Base-by-base conservation (phyloP, 2,797 vertebrate species). In the Hypotaenidia philippensis region DNA sequence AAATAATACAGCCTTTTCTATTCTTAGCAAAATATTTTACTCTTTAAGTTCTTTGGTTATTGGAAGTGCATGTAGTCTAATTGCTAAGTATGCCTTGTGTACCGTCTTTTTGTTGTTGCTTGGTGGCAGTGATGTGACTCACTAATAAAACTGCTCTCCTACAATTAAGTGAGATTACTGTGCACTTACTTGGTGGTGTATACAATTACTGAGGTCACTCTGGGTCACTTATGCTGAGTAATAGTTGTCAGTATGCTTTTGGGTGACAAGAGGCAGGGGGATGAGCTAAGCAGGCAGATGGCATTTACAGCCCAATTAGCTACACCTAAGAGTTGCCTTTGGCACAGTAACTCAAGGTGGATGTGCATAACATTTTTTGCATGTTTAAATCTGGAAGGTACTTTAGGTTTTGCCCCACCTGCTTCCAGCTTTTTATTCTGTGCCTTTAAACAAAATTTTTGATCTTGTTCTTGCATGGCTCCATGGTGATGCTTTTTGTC, bases 261-360 rank as follows among this genome's bases (percentile, higher is more conserved):
- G 60, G 20, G 25, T 74, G 56, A 13, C 20, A 22, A 52, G 59
- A 44, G 26, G 65, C n/a, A 36, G 32, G 36, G 27, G 31, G 32
- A 21, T 2, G 3, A 7, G 22, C 38, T 32, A 6, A 38, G n/a
- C 27, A 40, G 49, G 19, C 40, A 53, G 49, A 32, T 26, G 44
- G 32, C 52, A 11, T 59, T 53, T 49, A 21, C 50, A 26, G 49
- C 44, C 55, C 13, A 9, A 1, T 34, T 69, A n/a, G 11, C 44
- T 59, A 6, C 0, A 0, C 13, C 44, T 53, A 3, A 55, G 56
- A 40, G 53, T 59, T 68, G 14, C 25, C 19, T n/a, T n/a, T 32
- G 65, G 32, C 3, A 0, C 14, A 32, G 21, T 38, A 34, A 38
- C 36, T 53, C 38, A 2, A 15, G 29, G 44, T 3, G 1, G 59